Evolutionary conservation across 2,888 invertebrate genomes (phyloP).

Genomic region (Lochmaea capreae): DNA sequence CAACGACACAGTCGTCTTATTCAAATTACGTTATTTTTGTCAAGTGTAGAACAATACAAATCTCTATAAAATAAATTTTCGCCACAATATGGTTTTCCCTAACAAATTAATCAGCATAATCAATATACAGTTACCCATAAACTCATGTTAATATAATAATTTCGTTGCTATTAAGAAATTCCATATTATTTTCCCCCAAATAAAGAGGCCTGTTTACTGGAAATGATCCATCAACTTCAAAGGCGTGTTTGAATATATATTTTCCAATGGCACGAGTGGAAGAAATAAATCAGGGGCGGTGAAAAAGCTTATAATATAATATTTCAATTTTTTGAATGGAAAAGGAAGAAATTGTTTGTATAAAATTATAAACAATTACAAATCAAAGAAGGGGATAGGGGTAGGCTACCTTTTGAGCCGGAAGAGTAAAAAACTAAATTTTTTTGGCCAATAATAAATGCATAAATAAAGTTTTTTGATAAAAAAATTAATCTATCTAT

Average conservation of each 20-base stretch:
- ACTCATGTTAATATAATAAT: conserved; percentile 32
- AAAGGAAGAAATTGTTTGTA: too few species aligned
- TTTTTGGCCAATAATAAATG: too few species aligned
- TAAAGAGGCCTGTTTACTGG: conserved; percentile 29
- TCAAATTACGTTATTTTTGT: too few species aligned
- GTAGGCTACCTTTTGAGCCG: too few species aligned
- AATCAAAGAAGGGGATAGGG: too few species aligned
- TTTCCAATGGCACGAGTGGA: conserved; percentile 34
- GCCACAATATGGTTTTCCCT: background rate
- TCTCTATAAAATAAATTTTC: too few species aligned
- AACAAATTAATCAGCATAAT: conserved; percentile 23
- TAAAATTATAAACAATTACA: too few species aligned
- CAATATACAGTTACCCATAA: conserved; percentile 24
- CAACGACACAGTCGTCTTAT: too few species aligned
- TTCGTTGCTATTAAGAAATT: conserved; percentile 25
- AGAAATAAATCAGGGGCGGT: conserved; percentile 25
- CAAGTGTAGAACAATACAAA: too few species aligned
- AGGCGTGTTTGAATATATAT: conserved; percentile 46
- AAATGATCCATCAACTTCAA: conserved; percentile 52
- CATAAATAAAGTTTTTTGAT: too few species aligned
- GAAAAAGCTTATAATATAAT: background rate
- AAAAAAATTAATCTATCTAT: too few species aligned
- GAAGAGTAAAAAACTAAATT: too few species aligned
- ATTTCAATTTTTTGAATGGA: background rate
- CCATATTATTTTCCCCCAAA: conserved; percentile 24